Conservation (phyloP, 2,797 vertebrate species). For the Tauraco hartlaubi region DNA sequence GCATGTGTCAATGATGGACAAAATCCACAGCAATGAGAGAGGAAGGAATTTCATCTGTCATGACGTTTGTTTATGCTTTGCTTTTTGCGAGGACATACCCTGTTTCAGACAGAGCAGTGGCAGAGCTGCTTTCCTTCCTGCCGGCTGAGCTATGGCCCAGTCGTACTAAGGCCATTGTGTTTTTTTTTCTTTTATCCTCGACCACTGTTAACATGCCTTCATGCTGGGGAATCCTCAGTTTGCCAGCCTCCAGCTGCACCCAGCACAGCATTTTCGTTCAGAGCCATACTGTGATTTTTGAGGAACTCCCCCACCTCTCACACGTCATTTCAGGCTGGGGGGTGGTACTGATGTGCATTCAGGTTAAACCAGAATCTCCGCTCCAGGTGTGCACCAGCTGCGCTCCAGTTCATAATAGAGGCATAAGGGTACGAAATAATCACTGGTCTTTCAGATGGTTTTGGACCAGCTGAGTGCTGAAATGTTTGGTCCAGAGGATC, state of each 20-base stretch:
- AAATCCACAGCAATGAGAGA: not conserved
- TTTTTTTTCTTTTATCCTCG: not conserved
- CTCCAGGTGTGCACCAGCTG: not conserved
- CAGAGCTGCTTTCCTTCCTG: not conserved
- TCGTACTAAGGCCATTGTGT: too few relatives aligned
- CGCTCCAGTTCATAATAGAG: not conserved
- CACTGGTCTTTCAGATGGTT: not conserved
- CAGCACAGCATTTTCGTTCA: not conserved
- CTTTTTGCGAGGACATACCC: not conserved
- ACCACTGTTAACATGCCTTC: not conserved
- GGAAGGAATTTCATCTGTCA: not conserved
- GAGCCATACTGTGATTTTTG: not conserved
- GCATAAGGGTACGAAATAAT: not conserved
- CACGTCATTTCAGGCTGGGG: not conserved
- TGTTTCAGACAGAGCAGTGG: not conserved
- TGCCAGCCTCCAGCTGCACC: not conserved
- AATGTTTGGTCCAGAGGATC: not conserved
- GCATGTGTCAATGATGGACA: accelerated
- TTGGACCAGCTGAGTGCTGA: not conserved
- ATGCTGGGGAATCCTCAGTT: not conserved
- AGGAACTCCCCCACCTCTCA: not conserved
- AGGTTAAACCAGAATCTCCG: not conserved
- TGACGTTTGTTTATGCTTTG: not conserved
- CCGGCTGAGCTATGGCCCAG: not conserved
- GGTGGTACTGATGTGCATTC: not conserved